These are phyloP conservation scores for Peromyscus polionotus DNA, from an alignment of 2,113 vertebrate genomes.

Conservation along the genomic window DNA sequence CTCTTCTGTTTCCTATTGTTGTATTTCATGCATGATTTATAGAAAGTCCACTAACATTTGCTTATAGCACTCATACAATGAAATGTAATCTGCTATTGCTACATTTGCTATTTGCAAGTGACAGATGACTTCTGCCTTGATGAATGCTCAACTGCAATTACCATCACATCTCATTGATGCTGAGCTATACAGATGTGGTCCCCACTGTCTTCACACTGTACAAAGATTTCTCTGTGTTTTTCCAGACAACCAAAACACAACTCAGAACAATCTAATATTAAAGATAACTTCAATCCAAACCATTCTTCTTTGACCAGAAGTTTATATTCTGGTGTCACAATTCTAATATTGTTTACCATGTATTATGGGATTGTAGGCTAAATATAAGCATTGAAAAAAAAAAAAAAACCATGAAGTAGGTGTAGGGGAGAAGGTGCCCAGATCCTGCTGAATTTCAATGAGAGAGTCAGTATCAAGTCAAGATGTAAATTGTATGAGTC, in stretches of 20 bases:
- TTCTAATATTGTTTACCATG: neutral
- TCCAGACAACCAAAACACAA: neutral
- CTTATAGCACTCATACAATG: neutral
- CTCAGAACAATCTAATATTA: conserved; percentile 19
- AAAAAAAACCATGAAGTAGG: neutral
- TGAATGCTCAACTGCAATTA: neutral
- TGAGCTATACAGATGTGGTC: neutral
- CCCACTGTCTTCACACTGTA: neutral
- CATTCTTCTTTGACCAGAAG: neutral
- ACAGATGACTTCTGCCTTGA: neutral
- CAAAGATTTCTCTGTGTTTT: neutral
- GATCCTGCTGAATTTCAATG: neutral
- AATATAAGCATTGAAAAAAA: neutral
- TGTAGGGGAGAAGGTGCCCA: neutral
- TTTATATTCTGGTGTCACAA: neutral
- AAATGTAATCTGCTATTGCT: conserved; percentile 4
- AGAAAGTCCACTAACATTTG: neutral
- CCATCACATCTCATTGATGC: neutral
- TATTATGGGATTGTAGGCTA: neutral
- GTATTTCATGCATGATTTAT: neutral
- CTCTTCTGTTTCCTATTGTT: neutral
- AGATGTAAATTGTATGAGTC: neutral
- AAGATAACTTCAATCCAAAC: neutral
- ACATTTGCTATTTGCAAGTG: conserved; percentile 26
- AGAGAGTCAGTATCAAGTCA: neutral